Percentiles rank a stretch among this genome's conserved stretches.
phyloP scores from a whole-genome alignment of 2,888 invertebrate genomes.

The Mamestra brassicae region DNA sequence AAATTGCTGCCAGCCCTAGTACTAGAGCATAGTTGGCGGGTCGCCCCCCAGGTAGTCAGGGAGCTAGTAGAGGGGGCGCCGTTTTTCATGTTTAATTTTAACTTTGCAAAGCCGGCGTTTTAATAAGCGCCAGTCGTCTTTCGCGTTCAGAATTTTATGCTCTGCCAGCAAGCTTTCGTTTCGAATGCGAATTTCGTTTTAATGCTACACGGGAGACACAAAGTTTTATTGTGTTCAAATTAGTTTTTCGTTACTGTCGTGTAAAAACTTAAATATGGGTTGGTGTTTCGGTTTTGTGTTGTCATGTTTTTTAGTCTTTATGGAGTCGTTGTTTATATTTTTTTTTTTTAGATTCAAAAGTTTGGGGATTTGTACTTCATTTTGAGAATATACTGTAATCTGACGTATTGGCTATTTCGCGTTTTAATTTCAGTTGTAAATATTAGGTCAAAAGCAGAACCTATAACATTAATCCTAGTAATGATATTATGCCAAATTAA shows the following conservation, averaged over 20 bases:
- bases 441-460: no score
- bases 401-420: no score
- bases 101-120: conserved; percentile 90
- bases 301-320: conserved; percentile 22
- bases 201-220: conserved; percentile 83
- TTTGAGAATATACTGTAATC: no score
- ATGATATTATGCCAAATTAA: no score
- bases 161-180: conserved; percentile 82
- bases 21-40: conserved; percentile 78
- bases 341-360: no score
- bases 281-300: conserved; percentile 17
- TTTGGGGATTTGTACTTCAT: not conserved
- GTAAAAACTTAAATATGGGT: conserved; percentile 56
- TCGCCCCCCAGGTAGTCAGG: conserved; percentile 71
- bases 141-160: conserved; percentile 86
- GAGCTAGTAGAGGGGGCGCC: conserved; percentile 68
- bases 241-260: conserved; percentile 76
- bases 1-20: conserved; percentile 67
- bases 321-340: not conserved
- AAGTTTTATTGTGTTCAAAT: conserved; percentile 87
- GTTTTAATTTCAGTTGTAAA: no score
- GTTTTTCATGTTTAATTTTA: conserved; percentile 91
- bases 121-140: conserved; percentile 89
- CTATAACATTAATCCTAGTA: no score
- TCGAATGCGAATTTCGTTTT: conserved; percentile 82